Conservation (phyloP, 2,888 invertebrate genomes). For the Sarcophaga caerulescens region DNA sequence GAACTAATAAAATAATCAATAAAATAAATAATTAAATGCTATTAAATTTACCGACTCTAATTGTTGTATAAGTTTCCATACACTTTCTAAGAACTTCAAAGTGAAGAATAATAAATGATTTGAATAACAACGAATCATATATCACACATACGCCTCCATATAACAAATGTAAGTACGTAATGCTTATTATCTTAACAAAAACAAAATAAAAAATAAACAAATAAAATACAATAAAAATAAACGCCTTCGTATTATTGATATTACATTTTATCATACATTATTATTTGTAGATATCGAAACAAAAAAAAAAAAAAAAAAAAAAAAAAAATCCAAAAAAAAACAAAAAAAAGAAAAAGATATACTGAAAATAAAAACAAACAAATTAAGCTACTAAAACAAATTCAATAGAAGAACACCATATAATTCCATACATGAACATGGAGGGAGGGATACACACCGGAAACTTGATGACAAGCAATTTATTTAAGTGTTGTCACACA, state of each 20-base stretch:
- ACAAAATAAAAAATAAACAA: no score
- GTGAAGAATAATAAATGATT: background rate
- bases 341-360: no score
- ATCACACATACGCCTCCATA: background rate
- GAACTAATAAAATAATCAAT: no score
- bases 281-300: background rate
- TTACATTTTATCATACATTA: background rate
- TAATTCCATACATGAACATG: conserved; percentile 26
- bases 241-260: conserved; percentile 14
- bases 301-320: background rate
- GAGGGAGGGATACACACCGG: conserved; percentile 13
- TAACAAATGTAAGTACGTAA: background rate
- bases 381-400: conserved; percentile 29
- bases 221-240: background rate
- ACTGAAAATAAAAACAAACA: conserved; percentile 5
- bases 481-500: conserved; percentile 59
- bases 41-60: no score
- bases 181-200: background rate
- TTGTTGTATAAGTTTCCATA: no score
- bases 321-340: background rate
- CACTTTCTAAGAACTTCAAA: no score
- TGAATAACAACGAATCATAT: background rate
- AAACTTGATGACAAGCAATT: conserved; percentile 60
- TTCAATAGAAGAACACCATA: conserved; percentile 15
- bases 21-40: no score